Base-by-base conservation (phyloP, 2,797 vertebrate genomes). In the Mus caroli region DNA sequence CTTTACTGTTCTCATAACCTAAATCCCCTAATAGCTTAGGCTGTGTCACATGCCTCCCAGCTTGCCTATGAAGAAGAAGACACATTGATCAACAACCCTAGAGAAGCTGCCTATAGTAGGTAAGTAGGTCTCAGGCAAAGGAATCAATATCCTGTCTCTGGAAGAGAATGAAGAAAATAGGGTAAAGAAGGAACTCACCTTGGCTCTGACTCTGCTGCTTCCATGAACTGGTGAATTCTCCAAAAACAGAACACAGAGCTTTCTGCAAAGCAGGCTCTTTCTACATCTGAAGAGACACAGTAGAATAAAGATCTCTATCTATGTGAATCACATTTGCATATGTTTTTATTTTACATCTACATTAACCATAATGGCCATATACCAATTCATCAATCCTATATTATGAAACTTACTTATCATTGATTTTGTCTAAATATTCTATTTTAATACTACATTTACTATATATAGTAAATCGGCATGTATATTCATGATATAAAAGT, bases 371-470 rank as follows among this genome's bases (percentile, higher is more conserved):
- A 37, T 56, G 43, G 56, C 46, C 79, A 60, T 31, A 46, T 37
- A 83, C 3, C 0, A 43, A 28, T 28, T 91, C 7, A 88, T 50
- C 89, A 73, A 50, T 82, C 56, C 34, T 87, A 24, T 4, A 62
- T 69, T 37, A 43, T 34, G 77, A 76, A 20, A 87, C 28, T 8
- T 86, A 79, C 24, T 15, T 86, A 10, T 71, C 6, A 67, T 73
- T 94, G 34, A 90, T 69, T 76, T 54, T 78, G 92, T 75, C 46
- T 52, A 87, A 83, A 92, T 76, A 84, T 2, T 34, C 54, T 56
- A 80, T 62, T 92, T 94, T 85, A 90, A 80, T 94, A 26, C 52
- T 94, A 26, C 40, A 31, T 58, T 40, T 7, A 84, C 76, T 37
- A 22, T 43, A 0, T 1, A 40, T 40, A 60, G 54, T 40, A 26